Base-by-base conservation (phyloP, 2,797 vertebrate genomes). In the Champsocephalus gunnari region DNA sequence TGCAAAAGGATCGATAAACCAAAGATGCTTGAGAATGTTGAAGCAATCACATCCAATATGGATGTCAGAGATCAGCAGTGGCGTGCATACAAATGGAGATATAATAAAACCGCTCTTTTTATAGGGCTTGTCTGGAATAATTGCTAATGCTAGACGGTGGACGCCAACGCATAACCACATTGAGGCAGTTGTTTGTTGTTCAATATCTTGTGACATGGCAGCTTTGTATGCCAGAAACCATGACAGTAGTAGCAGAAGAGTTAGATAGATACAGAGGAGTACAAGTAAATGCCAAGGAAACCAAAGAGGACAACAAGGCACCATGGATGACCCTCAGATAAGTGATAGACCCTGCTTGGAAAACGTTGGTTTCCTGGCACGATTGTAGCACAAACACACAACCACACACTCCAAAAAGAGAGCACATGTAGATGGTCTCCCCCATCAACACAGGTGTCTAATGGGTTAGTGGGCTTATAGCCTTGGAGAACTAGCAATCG, bases 341-440 rank as follows among this genome's bases (percentile, higher is more conserved):
- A 93, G 89, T 94, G 94, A 94, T 90, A 92, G 92, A 92, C 77
- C 65, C 68, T 71, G 83, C 85, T 84, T 87, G 77, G 87, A 88
- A 87, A 79, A 83, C 69, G 59, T 71, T 32, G 66, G 73, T 92
- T 93, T 92, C 92, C 86, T 77, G 82, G 74, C 70, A 66, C 1
- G 28, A 67, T 70, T 62, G 59, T 68, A 73, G 70, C 54, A 44
- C 32, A 56, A 19, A 71, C 53, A 67, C 64, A 53, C 44, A 70
- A 28, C 16, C 54, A 53, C 38, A 55, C 44, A 16, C 72, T 64
- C 38, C 45, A 43, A 56, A 43, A 56, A 48, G 47, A 63, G 2
- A 48, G 51, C 71, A 57, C 14, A 49, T 49, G 64, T 57, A 51
- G 72, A 77, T n/a, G 57, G 62, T 62, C 58, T 58, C 55, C 66